A percentile compares a stretch with the other conserved stretches of the same genome.
Evolutionary conservation across 2,113 vertebrate species (phyloP).

Genomic region (Copsychus sechellarum): DNA sequence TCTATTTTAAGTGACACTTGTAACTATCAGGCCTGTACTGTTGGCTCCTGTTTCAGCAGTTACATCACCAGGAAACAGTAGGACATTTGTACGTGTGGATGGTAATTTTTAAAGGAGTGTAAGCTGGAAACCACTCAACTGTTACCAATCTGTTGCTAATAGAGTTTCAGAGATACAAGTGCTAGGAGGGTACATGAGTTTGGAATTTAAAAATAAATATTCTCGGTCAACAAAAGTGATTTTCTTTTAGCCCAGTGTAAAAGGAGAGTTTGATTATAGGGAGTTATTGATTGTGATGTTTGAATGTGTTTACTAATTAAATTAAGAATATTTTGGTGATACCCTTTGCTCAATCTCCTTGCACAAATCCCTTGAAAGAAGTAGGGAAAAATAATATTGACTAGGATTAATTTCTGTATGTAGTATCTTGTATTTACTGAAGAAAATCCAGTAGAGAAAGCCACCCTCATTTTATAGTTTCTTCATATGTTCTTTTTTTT

Average conservation of each 20-base stretch:
- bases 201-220: neutral
- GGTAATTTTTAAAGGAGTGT: neutral
- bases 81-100: neutral
- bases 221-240: neutral
- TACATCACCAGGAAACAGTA: neutral
- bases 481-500: neutral
- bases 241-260: neutral
- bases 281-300: neutral
- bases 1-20: neutral
- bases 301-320: neutral
- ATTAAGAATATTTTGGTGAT: neutral
- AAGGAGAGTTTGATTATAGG: neutral
- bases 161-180: neutral
- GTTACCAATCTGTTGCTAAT: neutral
- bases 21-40: neutral
- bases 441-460: neutral
- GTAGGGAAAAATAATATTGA: neutral
- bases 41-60: neutral
- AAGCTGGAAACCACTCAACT: neutral
- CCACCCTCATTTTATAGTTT: neutral
- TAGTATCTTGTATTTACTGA: neutral
- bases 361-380: neutral
- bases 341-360: neutral
- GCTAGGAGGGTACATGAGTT: neutral
- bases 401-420: neutral